These are phyloP conservation scores for Pandemis corylana DNA, from an alignment of 2,888 invertebrate species.

Conservation along the genomic window DNA sequence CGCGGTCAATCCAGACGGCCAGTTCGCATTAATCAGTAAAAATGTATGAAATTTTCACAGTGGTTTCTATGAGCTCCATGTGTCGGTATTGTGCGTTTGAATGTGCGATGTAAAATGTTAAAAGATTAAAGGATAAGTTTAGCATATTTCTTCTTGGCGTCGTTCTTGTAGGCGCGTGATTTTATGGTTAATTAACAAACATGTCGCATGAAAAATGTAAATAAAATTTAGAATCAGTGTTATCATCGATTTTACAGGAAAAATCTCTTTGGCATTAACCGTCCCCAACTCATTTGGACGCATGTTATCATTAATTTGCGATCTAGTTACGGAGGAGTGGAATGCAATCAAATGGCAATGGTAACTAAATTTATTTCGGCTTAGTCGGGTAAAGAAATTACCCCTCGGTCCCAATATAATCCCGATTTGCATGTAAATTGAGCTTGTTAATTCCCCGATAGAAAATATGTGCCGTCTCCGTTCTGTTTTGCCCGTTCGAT, in stretches of 20 bases:
- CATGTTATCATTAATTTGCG: constrained; percentile 15
- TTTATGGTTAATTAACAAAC: too few relatives aligned
- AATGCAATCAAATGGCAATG: constrained; percentile 48
- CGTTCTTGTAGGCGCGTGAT: too few relatives aligned
- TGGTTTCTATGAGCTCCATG: not conserved
- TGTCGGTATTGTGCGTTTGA: not conserved
- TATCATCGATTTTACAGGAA: not conserved
- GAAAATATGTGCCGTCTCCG: constrained; percentile 47
- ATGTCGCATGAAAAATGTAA: too few relatives aligned
- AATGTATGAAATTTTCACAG: not conserved
- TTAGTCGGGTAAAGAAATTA: constrained; percentile 25
- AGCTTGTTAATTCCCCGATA: constrained; percentile 52
- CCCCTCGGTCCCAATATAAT: constrained; percentile 46
- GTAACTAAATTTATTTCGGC: constrained; percentile 51
- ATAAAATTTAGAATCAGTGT: not conserved
- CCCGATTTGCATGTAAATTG: constrained; percentile 60
- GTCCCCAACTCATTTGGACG: constrained; percentile 1
- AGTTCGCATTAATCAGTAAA: constrained; percentile 2
- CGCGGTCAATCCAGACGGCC: not conserved
- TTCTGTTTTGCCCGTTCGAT: constrained; percentile 46
- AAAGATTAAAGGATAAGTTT: too few relatives aligned
- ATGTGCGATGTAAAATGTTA: too few relatives aligned
- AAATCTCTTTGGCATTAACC: not conserved
- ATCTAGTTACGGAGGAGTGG: constrained; percentile 28
- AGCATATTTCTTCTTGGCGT: too few relatives aligned